Base-by-base conservation (phyloP, 1,140 invertebrate genomes). In the Panagrolaimus sp. region DNA sequence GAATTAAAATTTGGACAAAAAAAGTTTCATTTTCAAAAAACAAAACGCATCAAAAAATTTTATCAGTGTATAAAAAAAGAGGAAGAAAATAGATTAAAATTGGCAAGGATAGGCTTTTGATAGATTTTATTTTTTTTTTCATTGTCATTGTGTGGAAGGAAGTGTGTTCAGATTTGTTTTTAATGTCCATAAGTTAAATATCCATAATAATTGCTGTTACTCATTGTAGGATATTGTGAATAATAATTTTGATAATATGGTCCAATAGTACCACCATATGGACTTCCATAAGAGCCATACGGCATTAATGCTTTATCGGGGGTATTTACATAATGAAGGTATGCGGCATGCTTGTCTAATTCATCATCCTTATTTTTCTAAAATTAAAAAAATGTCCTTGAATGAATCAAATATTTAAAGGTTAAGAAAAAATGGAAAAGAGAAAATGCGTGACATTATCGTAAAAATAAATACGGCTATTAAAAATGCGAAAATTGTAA, bases 101-200 rank as follows among this genome's bases (percentile, higher is more conserved):
- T 17, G 10, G n/a, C 21, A 58, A 58, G 28, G 32, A 38, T 38
- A 38, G 32, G 32, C 32, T 2, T 38, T 38, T 38, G 2, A 4
- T 4, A 38, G 7, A 38, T 38, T 38, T 38, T 38, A 7, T 4
- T 38, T 38, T 38, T 38, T 38, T 38, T 38, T 38, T n/a, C n/a
- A n/a, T n/a, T n/a, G n/a, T n/a, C n/a, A n/a, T n/a, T n/a, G n/a
- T n/a, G n/a, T n/a, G n/a, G n/a, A n/a, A n/a, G n/a, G n/a, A n/a
- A n/a, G n/a, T n/a, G n/a, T 4, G 32, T 38, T 38, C 7, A 2
- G 32, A 38, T 38, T 38, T 4, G 2, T 38, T 38, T 38, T 21
- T 58, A 58, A 58, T 58, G 52, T 26, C 52, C 52, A 58, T 58
- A 58, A 12, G 52, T 58, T 28, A 58, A 26, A 28, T 58, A 58